Evolutionary conservation across 2,888 invertebrate genomes (phyloP).

Genomic region (Tenthredo distinguenda): DNA sequence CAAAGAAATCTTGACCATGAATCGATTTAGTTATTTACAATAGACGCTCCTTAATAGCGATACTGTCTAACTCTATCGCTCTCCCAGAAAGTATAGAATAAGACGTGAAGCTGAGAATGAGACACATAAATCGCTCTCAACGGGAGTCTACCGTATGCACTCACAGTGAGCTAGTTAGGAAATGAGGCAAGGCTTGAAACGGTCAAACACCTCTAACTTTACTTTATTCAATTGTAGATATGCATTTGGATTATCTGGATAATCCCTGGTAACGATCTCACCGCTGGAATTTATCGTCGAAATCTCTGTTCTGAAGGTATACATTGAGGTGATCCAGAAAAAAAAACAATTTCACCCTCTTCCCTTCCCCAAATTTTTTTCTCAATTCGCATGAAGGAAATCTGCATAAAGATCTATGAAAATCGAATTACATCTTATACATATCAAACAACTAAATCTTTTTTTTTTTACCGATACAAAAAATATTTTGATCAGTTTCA

Average conservation of each 20-base stretch:
- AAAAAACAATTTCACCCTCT: no score
- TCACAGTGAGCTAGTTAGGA: not conserved
- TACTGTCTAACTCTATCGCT: not conserved
- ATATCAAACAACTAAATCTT: no score
- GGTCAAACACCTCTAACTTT: not conserved
- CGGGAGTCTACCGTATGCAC: not conserved
- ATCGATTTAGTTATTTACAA: not conserved
- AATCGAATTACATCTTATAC: no score
- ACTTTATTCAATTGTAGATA: not conserved
- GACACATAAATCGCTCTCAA: not conserved
- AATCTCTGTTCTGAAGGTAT: not conserved
- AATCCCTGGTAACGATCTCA: not conserved
- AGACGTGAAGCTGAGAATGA: not conserved
- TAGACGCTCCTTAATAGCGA: not conserved
- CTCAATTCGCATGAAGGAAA: no score
- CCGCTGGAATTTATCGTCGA: not conserved
- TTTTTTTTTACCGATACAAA: no score
- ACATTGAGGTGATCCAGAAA: no score
- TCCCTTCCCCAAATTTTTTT: no score
- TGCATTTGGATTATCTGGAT: not conserved
- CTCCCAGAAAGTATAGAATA: not conserved
- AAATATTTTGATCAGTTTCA: no score
- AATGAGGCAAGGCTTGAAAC: not conserved
- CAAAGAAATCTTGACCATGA: constrained; percentile 12
- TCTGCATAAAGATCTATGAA: no score